These are phyloP conservation scores for Oreotragus oreotragus DNA, from an alignment of 2,113 vertebrate species.

Conservation along the genomic window DNA sequence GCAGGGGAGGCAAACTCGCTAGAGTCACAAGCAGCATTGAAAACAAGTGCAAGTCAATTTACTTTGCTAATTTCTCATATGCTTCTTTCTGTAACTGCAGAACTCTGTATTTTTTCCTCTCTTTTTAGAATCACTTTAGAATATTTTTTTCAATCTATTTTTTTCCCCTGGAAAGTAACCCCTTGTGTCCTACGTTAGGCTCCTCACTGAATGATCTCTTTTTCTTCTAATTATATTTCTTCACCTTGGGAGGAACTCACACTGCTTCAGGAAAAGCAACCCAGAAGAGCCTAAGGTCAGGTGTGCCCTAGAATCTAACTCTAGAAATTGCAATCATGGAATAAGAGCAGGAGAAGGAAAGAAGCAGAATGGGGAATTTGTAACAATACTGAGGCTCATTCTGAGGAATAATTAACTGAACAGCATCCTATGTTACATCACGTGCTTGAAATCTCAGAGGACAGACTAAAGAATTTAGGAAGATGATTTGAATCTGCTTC, in stretches of 20 bases:
- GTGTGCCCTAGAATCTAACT: conserved; percentile 71
- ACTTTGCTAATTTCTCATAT: conserved; percentile 57
- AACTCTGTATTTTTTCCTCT: conserved; percentile 5
- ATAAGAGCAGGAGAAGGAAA: conserved; percentile 23
- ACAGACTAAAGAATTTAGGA: conserved; percentile 29
- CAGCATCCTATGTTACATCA: conserved; percentile 47
- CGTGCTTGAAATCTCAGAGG: conserved; percentile 57
- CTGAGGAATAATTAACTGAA: conserved; percentile 71
- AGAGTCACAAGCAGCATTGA: neutral
- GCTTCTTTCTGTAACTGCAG: conserved; percentile 33
- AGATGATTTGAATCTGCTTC: conserved; percentile 14
- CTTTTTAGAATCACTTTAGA: conserved; percentile 58
- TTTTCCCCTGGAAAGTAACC: conserved; percentile 65
- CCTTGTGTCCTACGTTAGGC: conserved; percentile 54
- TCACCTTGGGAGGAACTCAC: conserved; percentile 67
- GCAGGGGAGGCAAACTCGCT: neutral
- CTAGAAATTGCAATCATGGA: conserved; percentile 60
- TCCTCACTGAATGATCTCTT: conserved; percentile 64
- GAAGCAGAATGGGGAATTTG: conserved; percentile 55
- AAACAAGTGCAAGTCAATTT: conserved; percentile 40
- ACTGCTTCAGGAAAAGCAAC: conserved; percentile 66
- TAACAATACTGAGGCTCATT: conserved; percentile 45
- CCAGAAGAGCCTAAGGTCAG: conserved; percentile 73
- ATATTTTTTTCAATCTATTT: conserved; percentile 52
- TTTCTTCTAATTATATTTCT: conserved; percentile 75